phyloP scores from a whole-genome alignment of 2,888 invertebrate genomes.

The Heteromurus nitidus region DNA sequence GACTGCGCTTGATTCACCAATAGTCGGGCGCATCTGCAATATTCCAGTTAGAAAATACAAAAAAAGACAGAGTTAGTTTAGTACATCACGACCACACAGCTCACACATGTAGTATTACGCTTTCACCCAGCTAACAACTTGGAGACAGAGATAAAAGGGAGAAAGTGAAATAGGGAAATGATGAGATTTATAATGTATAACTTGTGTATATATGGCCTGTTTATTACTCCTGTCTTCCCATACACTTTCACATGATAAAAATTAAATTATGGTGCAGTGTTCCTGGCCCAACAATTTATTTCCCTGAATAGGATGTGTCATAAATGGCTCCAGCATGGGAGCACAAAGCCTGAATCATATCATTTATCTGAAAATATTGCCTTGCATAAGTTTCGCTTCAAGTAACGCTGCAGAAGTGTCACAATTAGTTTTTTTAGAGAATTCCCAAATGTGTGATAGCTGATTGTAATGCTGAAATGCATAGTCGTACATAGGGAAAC shows the following conservation, averaged over 20 bases:
- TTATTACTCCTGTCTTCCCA: slow-evolving; percentile 3
- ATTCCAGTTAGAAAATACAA: not conserved
- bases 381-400: too few relatives aligned
- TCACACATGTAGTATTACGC: too few relatives aligned
- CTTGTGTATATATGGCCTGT: not conserved
- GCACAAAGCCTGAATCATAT: too few relatives aligned
- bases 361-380: too few relatives aligned
- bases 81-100: not conserved
- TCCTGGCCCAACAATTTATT: not conserved
- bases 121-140: not conserved
- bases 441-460: too few relatives aligned
- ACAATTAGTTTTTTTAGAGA: too few relatives aligned
- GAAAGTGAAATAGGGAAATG: not conserved
- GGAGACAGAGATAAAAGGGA: not conserved
- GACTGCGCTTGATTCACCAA: slow-evolving; percentile 65
- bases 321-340: too few relatives aligned
- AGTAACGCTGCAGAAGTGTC: too few relatives aligned
- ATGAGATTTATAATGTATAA: slow-evolving; percentile 4
- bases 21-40: slow-evolving; percentile 64
- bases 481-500: too few relatives aligned
- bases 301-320: not conserved
- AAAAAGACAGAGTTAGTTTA: slow-evolving; percentile 12
- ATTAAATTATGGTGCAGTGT: not conserved
- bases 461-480: too few relatives aligned
- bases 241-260: not conserved